phyloP scores from a whole-genome alignment of 2,888 invertebrate genomes.

The Camponotus fellah region DNA sequence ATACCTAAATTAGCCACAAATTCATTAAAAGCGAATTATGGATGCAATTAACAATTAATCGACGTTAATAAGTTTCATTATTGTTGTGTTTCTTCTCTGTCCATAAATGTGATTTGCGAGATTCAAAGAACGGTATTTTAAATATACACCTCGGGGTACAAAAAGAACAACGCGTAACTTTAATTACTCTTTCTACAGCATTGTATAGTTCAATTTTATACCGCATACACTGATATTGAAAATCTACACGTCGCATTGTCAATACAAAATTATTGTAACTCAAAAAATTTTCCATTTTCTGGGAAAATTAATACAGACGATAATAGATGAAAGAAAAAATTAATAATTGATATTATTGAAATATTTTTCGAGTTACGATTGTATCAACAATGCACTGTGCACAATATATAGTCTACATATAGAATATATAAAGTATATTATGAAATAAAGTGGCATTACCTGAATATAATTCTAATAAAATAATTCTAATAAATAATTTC shows the following conservation, averaged over 20 bases:
- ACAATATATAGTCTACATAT: conserved; percentile 31
- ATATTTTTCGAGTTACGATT: not conserved
- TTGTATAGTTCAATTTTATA: conserved; percentile 1
- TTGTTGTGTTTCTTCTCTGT: conserved; percentile 30
- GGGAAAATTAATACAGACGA: not conserved
- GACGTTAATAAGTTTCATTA: conserved; percentile 29
- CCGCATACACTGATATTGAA: conserved; percentile 9
- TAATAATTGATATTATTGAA: not conserved
- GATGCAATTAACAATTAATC: conserved; percentile 56
- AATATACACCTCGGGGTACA: conserved; percentile 21
- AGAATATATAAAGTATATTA: conserved; percentile 15
- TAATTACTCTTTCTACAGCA: conserved; percentile 14
- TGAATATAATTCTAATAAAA: no score
- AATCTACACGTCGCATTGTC: conserved; percentile 7
- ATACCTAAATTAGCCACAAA: conserved; percentile 37
- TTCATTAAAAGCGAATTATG: conserved; percentile 42
- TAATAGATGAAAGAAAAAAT: not conserved
- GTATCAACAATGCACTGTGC: not conserved
- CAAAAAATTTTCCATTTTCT: not conserved
- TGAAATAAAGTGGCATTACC: not conserved
- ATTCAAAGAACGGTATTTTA: conserved; percentile 4
- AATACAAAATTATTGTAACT: not conserved
- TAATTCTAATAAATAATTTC: not conserved
- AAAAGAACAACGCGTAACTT: conserved; percentile 10
- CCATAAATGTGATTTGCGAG: conserved; percentile 29